phyloP scores from a whole-genome alignment of 2,113 vertebrate species.

The Corythornis vintsioides region DNA sequence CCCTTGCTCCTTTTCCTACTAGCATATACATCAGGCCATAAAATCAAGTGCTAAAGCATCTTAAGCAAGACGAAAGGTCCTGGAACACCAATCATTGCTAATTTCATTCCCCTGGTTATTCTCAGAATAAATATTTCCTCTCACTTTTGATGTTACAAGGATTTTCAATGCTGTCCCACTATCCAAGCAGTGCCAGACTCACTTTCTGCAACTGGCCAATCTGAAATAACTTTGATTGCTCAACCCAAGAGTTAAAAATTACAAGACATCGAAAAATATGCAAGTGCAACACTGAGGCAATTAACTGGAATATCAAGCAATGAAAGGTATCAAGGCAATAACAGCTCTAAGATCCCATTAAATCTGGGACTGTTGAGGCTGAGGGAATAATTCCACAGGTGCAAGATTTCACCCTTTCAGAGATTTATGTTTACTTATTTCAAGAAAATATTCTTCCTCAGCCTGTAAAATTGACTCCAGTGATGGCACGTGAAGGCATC shows the following conservation, averaged over 20 bases:
- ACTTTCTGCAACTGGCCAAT: background rate
- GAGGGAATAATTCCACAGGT: background rate
- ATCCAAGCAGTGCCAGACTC: background rate
- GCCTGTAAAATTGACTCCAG: background rate
- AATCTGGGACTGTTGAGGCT: too few species aligned
- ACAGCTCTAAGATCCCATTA: background rate
- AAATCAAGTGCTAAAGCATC: background rate
- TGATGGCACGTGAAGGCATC: background rate
- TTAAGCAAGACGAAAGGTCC: background rate
- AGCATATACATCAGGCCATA: background rate
- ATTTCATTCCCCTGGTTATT: background rate
- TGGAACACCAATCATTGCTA: background rate
- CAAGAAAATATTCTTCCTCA: background rate
- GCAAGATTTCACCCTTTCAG: background rate
- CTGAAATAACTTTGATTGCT: background rate
- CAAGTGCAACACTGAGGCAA: background rate
- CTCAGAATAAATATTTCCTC: background rate
- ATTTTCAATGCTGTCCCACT: background rate
- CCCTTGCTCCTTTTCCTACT: background rate
- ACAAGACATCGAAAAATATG: background rate
- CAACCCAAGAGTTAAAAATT: background rate
- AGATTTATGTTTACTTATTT: background rate
- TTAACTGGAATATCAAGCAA: background rate
- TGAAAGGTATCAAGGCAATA: background rate
- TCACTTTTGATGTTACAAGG: background rate